phyloP scores from a whole-genome alignment of 2,113 vertebrate species.

The Chauna torquata region DNA sequence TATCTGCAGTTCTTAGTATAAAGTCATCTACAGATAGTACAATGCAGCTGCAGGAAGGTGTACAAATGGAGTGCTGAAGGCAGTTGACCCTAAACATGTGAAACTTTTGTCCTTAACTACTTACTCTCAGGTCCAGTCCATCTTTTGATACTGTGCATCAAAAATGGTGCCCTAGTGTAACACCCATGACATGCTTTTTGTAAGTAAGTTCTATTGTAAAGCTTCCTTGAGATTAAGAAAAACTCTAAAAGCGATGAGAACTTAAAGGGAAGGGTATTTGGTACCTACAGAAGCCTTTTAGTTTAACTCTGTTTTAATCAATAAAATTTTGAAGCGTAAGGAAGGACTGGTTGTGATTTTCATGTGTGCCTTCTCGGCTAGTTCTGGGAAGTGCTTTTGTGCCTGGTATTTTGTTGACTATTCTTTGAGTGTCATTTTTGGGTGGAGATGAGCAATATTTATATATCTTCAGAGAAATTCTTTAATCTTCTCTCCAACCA shows the following conservation, averaged over 20 bases:
- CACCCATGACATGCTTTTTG: rapidly evolving
- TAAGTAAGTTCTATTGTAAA: neutral
- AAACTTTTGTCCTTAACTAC: neutral
- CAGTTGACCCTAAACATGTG: neutral
- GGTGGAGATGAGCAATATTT: neutral
- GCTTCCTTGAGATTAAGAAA: neutral
- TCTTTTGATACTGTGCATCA: neutral
- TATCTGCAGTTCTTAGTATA: neutral
- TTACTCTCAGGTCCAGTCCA: neutral
- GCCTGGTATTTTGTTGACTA: neutral
- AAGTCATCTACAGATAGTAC: neutral
- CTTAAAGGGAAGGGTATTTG: neutral
- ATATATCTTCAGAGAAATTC: too few species aligned
- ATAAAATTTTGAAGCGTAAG: neutral
- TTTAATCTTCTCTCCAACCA: neutral
- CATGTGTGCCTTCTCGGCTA: neutral
- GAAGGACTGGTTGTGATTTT: neutral
- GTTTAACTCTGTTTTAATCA: neutral
- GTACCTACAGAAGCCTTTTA: neutral
- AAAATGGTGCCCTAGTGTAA: neutral
- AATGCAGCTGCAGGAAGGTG: neutral
- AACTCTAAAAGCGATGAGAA: neutral
- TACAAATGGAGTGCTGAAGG: neutral
- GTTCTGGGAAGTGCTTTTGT: neutral
- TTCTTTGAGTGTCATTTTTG: neutral